A percentile compares a stretch with the other conserved stretches of the same genome.
Conservation (phyloP, 2,888 invertebrate genomes). For the Amblyteles armatorius region DNA sequence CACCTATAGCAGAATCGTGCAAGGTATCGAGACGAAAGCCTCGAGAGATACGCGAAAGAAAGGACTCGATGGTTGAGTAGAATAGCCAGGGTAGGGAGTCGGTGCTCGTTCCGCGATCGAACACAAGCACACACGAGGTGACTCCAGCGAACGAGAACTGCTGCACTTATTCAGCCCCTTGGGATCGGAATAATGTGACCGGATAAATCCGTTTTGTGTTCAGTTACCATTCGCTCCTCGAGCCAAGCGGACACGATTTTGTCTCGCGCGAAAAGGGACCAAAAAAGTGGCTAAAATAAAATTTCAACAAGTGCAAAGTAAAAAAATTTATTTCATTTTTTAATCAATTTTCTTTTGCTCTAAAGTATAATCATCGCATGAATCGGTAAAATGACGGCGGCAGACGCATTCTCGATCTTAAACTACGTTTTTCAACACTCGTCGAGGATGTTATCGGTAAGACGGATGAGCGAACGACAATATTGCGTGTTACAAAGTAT, state of each 20-base stretch:
- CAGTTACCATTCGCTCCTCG: constrained; percentile 56
- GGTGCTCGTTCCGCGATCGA: not conserved
- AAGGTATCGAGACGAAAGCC: constrained; percentile 37
- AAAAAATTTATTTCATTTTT: not conserved
- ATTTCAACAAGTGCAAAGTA: not conserved
- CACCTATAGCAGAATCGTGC: constrained; percentile 39
- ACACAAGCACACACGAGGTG: constrained; percentile 28
- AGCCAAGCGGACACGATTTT: constrained; percentile 32
- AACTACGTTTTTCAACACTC: constrained; percentile 83
- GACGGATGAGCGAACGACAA: constrained; percentile 36
- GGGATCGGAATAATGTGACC: constrained; percentile 46
- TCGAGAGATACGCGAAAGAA: constrained; percentile 67
- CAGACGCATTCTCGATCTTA: constrained; percentile 73
- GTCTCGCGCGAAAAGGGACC: not conserved
- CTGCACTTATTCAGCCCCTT: constrained; percentile 55
- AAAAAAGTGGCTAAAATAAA: not conserved
- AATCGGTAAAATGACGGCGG: constrained; percentile 67
- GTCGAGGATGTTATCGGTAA: constrained; percentile 82
- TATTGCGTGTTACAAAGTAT: not conserved
- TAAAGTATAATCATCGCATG: not conserved
- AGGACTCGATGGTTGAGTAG: constrained; percentile 40
- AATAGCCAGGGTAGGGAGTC: constrained; percentile 26
- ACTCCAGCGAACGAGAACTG: constrained; percentile 56
- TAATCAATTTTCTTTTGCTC: not conserved
- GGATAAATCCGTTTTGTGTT: constrained; percentile 43